Evolutionary conservation across 1,140 invertebrate genomes (phyloP).

Genomic region (Drosophila pachea): DNA sequence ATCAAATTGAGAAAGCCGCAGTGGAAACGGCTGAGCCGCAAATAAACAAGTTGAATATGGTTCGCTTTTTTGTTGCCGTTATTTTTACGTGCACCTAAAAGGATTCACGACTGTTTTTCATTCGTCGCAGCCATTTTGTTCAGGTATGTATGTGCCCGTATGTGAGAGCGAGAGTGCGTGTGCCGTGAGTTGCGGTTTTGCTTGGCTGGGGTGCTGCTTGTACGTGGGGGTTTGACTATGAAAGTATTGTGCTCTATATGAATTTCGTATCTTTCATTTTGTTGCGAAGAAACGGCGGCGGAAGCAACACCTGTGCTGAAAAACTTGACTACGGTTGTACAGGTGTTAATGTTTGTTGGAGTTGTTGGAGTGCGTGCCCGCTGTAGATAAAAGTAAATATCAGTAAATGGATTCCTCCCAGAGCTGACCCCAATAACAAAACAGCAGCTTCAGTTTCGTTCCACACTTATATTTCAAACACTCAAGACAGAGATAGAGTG

Average conservation of each 20-base stretch:
- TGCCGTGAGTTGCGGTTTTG: constrained; percentile 56
- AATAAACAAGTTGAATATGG: constrained; percentile 46
- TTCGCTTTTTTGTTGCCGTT: constrained; percentile 20
- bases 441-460: constrained; percentile 45
- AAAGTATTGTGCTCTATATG: constrained; percentile 45
- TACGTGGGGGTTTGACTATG: constrained; percentile 65
- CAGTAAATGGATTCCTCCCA: constrained; percentile 13
- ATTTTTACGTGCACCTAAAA: constrained; percentile 63
- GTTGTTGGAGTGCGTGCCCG: constrained; percentile 53
- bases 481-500: constrained; percentile 46
- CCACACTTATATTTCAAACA: constrained; percentile 75
- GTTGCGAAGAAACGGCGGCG: constrained; percentile 22
- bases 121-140: constrained; percentile 44
- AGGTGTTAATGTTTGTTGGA: constrained; percentile 71
- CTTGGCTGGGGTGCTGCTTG: constrained; percentile 60
- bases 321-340: constrained; percentile 56
- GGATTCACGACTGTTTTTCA: constrained; percentile 68
- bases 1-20: constrained; percentile 50
- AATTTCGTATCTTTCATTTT: constrained; percentile 50
- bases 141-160: constrained; percentile 26
- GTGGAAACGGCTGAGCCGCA: constrained; percentile 20
- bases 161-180: constrained; percentile 2
- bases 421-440: constrained; percentile 26
- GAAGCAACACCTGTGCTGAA: constrained; percentile 46
- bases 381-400: constrained; percentile 53